Percentiles rank a stretch among this genome's conserved stretches.
These are phyloP conservation scores for Mastacembelus armatus DNA, from an alignment of 2,797 vertebrate species.

Conservation along the genomic window DNA sequence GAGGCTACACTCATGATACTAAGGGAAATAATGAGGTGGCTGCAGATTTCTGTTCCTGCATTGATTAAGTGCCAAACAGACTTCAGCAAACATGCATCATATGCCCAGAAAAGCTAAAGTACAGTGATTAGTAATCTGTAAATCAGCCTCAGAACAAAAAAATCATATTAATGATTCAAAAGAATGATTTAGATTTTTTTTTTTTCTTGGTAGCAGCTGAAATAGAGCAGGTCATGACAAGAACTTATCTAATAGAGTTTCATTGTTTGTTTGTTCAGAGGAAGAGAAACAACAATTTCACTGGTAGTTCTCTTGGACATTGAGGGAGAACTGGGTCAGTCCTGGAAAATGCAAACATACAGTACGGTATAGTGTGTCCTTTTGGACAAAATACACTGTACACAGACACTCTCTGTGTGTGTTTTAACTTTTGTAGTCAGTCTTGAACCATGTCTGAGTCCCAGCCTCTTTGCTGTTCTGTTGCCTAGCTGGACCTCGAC, in stretches of 20 bases:
- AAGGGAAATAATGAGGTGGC: too few relatives aligned
- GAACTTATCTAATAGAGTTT: background rate
- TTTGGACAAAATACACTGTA: too few relatives aligned
- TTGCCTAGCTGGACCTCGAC: constrained; percentile 36
- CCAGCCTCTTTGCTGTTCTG: constrained; percentile 29
- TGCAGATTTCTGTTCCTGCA: background rate
- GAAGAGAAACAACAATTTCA: constrained; percentile 42
- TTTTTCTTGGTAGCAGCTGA: background rate
- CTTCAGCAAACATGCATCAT: background rate
- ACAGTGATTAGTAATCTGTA: background rate
- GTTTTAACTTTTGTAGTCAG: background rate
- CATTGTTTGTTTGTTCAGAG: constrained; percentile 14
- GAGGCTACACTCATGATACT: too few relatives aligned
- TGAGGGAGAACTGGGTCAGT: constrained; percentile 17
- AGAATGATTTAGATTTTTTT: background rate
- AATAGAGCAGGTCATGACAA: constrained; percentile 17
- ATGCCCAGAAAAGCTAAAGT: background rate
- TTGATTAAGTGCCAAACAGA: background rate
- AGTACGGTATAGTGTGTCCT: constrained; percentile 5
- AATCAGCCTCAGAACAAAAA: background rate
- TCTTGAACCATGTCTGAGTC: constrained; percentile 10
- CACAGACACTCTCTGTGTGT: background rate
- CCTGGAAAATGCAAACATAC: background rate
- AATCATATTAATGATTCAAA: background rate
- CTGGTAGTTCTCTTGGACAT: constrained; percentile 6